These are phyloP conservation scores for Petrocephalus zakoni DNA, from an alignment of 2,113 vertebrate genomes.

Conservation along the genomic window DNA sequence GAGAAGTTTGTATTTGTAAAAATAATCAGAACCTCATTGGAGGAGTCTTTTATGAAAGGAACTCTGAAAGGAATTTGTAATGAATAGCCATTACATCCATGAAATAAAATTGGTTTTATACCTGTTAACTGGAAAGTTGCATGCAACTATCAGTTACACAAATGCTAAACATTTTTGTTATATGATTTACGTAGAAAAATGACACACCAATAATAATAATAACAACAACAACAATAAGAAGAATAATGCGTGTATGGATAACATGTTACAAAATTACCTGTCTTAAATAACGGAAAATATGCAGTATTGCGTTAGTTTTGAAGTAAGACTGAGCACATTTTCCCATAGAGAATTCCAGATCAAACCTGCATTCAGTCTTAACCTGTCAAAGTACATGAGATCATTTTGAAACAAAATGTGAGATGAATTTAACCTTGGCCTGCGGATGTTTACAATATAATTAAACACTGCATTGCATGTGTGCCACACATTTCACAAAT, in stretches of 20 bases:
- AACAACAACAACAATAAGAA: background rate
- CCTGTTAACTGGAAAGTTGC: background rate
- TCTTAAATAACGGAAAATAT: background rate
- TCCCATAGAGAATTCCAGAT: slow-evolving; percentile 28
- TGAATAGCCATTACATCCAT: background rate
- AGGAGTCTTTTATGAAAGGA: background rate
- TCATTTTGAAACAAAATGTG: slow-evolving; percentile 33
- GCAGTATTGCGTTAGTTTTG: background rate
- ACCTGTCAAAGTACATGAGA: slow-evolving; percentile 28
- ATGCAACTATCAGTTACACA: background rate
- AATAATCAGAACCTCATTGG: background rate
- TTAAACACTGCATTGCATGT: slow-evolving; percentile 57
- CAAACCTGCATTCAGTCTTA: slow-evolving; percentile 43
- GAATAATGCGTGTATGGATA: background rate
- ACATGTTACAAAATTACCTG: background rate
- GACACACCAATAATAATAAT: no score
- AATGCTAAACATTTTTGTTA: background rate
- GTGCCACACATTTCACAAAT: slow-evolving; percentile 53
- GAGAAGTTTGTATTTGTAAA: background rate
- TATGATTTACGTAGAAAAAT: background rate
- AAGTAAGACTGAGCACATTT: background rate
- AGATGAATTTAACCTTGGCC: slow-evolving; percentile 40
- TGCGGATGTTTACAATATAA: slow-evolving; percentile 40
- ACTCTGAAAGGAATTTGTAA: background rate
- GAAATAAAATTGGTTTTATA: background rate